Conservation (phyloP, 2,888 invertebrate genomes). For the Pediacus dermestoides region DNA sequence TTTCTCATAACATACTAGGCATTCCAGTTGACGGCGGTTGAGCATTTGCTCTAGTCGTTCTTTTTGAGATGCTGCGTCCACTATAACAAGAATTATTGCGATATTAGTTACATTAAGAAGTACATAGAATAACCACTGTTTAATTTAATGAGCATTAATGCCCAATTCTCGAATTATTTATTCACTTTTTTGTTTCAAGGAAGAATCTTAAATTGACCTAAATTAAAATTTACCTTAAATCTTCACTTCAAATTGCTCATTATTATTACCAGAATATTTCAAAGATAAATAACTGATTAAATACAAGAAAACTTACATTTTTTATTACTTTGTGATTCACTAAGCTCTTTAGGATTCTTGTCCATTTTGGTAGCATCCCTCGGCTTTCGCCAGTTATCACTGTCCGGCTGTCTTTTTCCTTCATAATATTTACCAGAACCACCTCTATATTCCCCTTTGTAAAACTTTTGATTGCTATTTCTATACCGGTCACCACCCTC, state of each 20-base stretch:
- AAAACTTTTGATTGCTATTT: conserved; percentile 5
- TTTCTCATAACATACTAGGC: conserved; percentile 89
- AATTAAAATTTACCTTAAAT: too few relatives aligned
- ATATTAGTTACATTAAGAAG: conserved; percentile 5
- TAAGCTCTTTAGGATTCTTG: conserved; percentile 16
- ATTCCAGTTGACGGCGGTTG: conserved; percentile 78
- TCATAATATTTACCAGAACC: conserved; percentile 18
- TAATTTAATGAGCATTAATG: too few relatives aligned
- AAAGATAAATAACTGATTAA: background rate
- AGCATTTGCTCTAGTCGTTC: conserved; percentile 83
- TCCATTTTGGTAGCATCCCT: conserved; percentile 17
- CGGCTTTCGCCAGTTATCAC: conserved; percentile 16
- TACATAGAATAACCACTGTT: too few relatives aligned
- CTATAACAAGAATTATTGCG: conserved; percentile 34
- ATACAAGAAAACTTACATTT: conserved; percentile 20
- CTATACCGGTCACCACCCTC: conserved; percentile 7
- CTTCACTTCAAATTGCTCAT: too few relatives aligned
- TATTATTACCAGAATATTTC: conserved; percentile 5
- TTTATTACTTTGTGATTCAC: conserved; percentile 19
- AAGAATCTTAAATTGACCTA: too few relatives aligned
- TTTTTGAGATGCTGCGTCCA: conserved; percentile 68
- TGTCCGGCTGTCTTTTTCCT: conserved; percentile 18
- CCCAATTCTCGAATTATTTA: too few relatives aligned
- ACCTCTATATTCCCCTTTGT: conserved; percentile 17
- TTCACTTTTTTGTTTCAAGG: too few relatives aligned